phyloP scores from a whole-genome alignment of 2,797 vertebrate genomes.

The Pseudochaenichthys georgianus region DNA sequence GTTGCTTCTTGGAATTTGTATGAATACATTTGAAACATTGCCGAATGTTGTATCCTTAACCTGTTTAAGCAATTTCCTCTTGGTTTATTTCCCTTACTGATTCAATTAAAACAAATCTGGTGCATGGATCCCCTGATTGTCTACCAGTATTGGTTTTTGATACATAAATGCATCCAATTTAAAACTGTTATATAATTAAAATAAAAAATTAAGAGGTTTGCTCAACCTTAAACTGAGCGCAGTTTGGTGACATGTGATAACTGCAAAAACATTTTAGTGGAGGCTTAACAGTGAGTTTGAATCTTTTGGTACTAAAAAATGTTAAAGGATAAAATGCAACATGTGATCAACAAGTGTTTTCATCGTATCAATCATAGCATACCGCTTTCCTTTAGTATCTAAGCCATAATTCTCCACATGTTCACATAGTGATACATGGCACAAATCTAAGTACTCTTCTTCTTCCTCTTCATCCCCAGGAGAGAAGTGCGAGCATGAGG shows the following conservation, averaged over 20 bases:
- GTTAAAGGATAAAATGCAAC: background rate
- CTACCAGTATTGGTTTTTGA: background rate
- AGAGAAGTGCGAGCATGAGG: constrained; percentile 87
- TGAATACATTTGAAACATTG: constrained; percentile 3
- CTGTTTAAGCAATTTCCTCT: background rate
- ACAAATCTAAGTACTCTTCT: background rate
- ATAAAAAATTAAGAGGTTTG: background rate
- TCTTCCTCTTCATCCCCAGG: constrained; percentile 75
- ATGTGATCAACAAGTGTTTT: background rate
- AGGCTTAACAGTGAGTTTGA: background rate
- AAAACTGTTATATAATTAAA: background rate
- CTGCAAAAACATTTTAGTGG: background rate
- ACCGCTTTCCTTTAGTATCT: background rate
- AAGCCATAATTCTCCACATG: background rate
- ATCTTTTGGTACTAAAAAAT: background rate
- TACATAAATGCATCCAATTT: background rate
- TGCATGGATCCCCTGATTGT: background rate
- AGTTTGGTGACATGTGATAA: background rate
- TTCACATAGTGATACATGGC: background rate
- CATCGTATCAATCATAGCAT: background rate
- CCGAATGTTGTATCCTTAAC: background rate
- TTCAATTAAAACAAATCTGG: background rate
- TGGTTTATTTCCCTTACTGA: background rate
- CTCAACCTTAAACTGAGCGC: background rate
- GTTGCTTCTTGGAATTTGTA: background rate